Evolutionary conservation across 2,797 vertebrate genomes (phyloP), one percentile per base, ranked within the genome.

Genomic region (Lutjanus campechanus): DNA sequence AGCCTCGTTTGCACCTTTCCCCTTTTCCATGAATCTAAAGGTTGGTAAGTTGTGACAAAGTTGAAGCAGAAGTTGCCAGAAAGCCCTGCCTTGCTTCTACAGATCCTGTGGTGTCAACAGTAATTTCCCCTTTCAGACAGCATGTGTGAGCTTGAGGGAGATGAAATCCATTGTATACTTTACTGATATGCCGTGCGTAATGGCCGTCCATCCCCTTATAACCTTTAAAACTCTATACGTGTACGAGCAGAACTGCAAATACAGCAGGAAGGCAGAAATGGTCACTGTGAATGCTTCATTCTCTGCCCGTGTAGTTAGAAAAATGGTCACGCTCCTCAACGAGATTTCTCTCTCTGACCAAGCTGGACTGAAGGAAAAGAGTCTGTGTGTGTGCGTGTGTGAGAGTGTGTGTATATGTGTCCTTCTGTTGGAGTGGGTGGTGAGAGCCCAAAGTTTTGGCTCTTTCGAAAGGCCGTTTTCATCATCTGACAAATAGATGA

Each of bases 231-330:
- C 19, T 79, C 53, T 46, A 71, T 10, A 69, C 7, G 13, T 73
- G 53, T 6, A 17, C 0, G 1, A 73, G 43, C 12, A 77, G 10
- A n/a, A 46, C 51, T 36, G 41, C 44, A 74, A 55, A 60, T 41
- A 72, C 46, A 74, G 56, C 53, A 51, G 56, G 11, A 36, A 81
- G 29, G 20, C 40, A 64, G 73, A 67, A 50, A 78, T 4, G 10
- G 59, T 47, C 0, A 1, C 60, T 64, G 53, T 72, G 68, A 81
- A 84, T 49, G 65, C 25, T 67, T 68, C 50, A 49, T 79, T 79
- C 65, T 78, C 65, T 11, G 54, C 68, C 20, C 47, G 47, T 20
- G 59, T 69, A n/a, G 60, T 84, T 69, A 36, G 40, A 69, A 81
- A 76, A 84, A 77, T 3, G 11, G 44, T 80, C 50, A 81, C 22